Percentiles rank a stretch among this genome's conserved stretches.
Conservation (phyloP, 1,140 invertebrate species). For the Brachionus rubens region DNA sequence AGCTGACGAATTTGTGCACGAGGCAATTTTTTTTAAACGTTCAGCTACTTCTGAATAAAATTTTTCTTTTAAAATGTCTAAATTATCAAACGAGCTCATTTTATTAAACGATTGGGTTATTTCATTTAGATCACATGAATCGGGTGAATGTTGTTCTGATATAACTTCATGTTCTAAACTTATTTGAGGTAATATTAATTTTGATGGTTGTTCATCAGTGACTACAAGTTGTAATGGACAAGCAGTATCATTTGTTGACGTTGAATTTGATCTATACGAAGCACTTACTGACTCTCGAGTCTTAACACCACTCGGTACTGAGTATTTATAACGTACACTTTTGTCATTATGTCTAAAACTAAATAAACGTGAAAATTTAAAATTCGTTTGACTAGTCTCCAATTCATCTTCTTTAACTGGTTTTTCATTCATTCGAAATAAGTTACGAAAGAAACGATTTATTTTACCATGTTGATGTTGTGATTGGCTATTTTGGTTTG, state of each 20-base stretch:
- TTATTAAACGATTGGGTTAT: constrained; percentile 16
- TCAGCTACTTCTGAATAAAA: constrained; percentile 34
- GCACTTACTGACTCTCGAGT: no score
- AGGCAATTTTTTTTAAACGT: constrained; percentile 2
- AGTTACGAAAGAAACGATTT: background rate
- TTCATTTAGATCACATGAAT: background rate
- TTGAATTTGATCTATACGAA: constrained; percentile 2
- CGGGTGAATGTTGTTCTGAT: background rate
- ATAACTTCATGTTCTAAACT: background rate
- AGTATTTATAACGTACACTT: background rate
- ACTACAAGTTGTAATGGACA: constrained; percentile 9
- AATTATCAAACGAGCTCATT: background rate
- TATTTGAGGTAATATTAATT: background rate
- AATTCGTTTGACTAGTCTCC: constrained; percentile 25
- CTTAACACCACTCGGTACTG: background rate
- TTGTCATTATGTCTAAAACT: constrained; percentile 5
- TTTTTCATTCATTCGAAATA: background rate
- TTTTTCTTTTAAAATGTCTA: constrained; percentile 37
- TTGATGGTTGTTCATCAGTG: constrained; percentile 24
- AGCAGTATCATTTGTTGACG: background rate
- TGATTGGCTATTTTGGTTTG: background rate
- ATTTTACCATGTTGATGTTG: constrained; percentile 5
- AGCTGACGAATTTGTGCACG: background rate
- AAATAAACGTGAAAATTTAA: constrained; percentile 32
- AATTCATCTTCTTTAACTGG: background rate